Conservation (phyloP, 2,888 invertebrate genomes). For the Dusona sp. region DNA sequence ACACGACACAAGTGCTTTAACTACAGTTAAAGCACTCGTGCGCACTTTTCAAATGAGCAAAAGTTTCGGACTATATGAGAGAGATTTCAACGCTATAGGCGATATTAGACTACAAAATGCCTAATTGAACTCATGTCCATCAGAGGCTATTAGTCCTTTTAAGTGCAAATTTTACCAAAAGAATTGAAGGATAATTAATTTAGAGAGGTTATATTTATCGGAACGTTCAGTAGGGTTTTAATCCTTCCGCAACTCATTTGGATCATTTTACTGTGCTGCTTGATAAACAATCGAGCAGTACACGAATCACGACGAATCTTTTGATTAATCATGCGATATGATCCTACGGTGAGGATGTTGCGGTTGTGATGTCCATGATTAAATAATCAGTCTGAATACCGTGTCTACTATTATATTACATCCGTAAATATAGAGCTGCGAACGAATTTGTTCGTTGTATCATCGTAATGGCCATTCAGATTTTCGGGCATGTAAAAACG, state of each 20-base stretch:
- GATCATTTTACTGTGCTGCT: background rate
- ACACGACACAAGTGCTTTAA: too few species aligned
- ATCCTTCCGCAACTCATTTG: background rate
- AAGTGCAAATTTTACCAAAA: background rate
- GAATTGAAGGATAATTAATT: background rate
- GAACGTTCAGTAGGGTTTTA: background rate
- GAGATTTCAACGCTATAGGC: too few species aligned
- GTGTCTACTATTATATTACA: slow-evolving; percentile 36
- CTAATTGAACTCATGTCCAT: too few species aligned
- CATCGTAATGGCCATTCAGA: slow-evolving; percentile 60
- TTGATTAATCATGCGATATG: background rate
- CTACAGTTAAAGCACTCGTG: background rate
- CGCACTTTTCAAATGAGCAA: too few species aligned
- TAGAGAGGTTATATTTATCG: background rate
- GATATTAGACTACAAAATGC: too few species aligned
- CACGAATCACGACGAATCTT: background rate
- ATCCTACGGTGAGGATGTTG: slow-evolving; percentile 9
- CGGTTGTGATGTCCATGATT: slow-evolving; percentile 20
- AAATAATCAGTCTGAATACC: slow-evolving; percentile 22
- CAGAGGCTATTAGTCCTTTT: background rate
- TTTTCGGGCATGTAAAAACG: slow-evolving; percentile 45
- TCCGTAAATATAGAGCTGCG: background rate
- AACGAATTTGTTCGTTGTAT: slow-evolving; percentile 44
- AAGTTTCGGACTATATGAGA: too few species aligned
- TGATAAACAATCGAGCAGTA: background rate